phyloP scores from a whole-genome alignment of 2,888 invertebrate species.

The Drosophila silvestris region DNA sequence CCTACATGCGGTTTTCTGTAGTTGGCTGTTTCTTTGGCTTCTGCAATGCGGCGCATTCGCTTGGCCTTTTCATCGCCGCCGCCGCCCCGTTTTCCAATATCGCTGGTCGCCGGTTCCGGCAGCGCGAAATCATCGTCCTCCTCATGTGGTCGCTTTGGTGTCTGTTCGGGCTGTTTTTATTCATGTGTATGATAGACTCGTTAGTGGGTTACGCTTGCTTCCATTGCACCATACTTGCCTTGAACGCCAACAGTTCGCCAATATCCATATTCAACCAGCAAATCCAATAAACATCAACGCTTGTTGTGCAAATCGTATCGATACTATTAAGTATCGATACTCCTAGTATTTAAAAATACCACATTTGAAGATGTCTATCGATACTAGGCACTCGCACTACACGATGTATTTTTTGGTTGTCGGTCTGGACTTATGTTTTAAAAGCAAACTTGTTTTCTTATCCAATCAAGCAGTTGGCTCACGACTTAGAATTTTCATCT shows the following conservation, averaged over 20 bases:
- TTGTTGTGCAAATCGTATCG: conserved; percentile 22
- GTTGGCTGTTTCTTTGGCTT: conserved; percentile 86
- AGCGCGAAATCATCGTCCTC: conserved; percentile 88
- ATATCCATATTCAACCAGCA: conserved; percentile 86
- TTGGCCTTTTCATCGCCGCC: conserved; percentile 86
- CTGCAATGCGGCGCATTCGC: conserved; percentile 88
- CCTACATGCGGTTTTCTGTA: conserved; percentile 81
- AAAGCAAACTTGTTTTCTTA: background rate
- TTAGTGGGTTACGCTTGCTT: conserved; percentile 3
- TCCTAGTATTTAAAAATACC: conserved; percentile 1
- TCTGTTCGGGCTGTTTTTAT: conserved; percentile 90
- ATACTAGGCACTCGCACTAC: background rate
- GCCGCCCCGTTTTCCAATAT: conserved; percentile 62
- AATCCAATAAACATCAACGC: conserved; percentile 59
- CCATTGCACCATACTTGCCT: conserved; percentile 82
- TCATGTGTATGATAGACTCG: background rate
- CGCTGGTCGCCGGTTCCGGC: conserved; percentile 85
- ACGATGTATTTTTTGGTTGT: background rate
- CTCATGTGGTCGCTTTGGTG: conserved; percentile 89
- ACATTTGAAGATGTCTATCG: conserved; percentile 1
- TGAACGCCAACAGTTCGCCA: conserved; percentile 87
- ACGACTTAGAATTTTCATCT: background rate
- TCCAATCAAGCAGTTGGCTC: background rate
- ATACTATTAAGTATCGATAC: conserved; percentile 14
- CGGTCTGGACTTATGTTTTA: background rate